Evolutionary conservation across 2,888 invertebrate genomes (phyloP), one percentile per base, ranked within the genome.

Genomic region (Amphipoea lucens): DNA sequence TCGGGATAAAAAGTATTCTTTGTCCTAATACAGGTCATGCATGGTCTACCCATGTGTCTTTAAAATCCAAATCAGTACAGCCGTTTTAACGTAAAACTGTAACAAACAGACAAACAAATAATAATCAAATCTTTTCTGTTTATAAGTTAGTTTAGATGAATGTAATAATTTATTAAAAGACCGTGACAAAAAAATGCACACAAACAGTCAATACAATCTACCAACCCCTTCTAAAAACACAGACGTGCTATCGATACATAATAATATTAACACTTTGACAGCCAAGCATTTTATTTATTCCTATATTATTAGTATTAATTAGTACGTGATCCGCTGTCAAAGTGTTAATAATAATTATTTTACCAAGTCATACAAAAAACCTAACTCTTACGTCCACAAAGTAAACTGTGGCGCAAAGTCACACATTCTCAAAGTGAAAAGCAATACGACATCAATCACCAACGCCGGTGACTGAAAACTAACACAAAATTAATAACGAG

Each of bases 401-500:
- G 29, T 36, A 48, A 11, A 72, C 20, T 36, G 4, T 65, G 62
- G 36, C 57, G n/a, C 62, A 69, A 81, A 82, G 69, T 74, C 83
- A 74, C 78, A 85, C 74, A 76, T 79, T 79, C 85, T 81, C 69
- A 68, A 79, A 75, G 66, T 68, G 74, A 60, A 77, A 75, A 73
- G 79, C 86, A 82, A 86, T 82, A 74, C 78, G 78, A 76, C 85
- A 85, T 85, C 86, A 86, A 85, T 85, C 85, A 86, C 83, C 67
- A 14, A 12, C 66, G 86, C 40, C 83, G 79, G 82, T 76, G 86
- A 86, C 85, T 86, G 85, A 85, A 85, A 85, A 86, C 86, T 86
- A 80, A 86, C 85, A 86, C 85, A 80, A 86, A 86, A 83, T 86
- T 86, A 86, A 86, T 86, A 86, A 83, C 86, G 48, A 86, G 83